phyloP scores from a whole-genome alignment of 2,113 vertebrate species.

The Myiopsitta monachus region DNA sequence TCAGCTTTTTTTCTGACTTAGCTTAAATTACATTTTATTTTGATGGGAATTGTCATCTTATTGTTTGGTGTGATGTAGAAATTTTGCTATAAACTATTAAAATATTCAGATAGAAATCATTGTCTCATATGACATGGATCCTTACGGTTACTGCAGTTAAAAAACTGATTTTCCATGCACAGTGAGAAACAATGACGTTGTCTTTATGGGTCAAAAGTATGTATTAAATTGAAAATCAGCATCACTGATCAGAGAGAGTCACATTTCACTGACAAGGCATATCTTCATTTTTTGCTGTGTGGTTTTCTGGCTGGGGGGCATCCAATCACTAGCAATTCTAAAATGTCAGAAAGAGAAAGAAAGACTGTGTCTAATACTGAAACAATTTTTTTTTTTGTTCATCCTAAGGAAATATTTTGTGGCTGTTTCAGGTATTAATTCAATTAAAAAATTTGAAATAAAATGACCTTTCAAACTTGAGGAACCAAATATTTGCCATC shows the following conservation, averaged over 20 bases:
- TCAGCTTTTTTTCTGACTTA: neutral
- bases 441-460: neutral
- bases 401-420: neutral
- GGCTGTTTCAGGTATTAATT: neutral
- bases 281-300: neutral
- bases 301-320: neutral
- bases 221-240: neutral
- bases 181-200: neutral
- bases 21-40: neutral
- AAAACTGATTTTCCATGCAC: neutral
- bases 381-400: neutral
- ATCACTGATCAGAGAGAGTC: neutral
- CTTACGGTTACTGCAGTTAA: neutral
- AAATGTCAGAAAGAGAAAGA: neutral
- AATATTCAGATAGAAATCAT: neutral
- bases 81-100: neutral
- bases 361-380: neutral
- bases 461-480: neutral
- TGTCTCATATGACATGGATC: neutral
- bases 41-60: neutral
- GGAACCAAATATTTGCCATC: neutral
- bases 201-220: neutral
- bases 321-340: neutral
- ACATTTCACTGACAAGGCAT: neutral
- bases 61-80: neutral